Percentiles rank a stretch among this genome's conserved stretches.
phyloP scores from a whole-genome alignment of 2,797 vertebrate species.

The Limosa lapponica region DNA sequence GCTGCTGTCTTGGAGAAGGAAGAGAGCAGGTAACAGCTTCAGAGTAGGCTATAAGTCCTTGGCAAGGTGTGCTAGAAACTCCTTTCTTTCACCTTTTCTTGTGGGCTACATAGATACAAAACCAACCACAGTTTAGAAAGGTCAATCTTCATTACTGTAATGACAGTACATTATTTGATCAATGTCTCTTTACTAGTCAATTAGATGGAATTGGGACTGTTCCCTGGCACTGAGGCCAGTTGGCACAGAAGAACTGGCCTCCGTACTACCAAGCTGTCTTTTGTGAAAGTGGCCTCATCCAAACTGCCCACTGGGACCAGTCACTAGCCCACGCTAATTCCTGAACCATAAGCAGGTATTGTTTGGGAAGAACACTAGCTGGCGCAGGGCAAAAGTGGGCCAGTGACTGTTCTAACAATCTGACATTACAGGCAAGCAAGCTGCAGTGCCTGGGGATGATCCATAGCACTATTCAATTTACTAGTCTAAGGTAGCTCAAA shows the following conservation, averaged over 20 bases:
- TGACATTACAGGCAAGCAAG: not conserved
- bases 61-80: not conserved
- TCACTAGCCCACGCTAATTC: not conserved
- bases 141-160: not conserved
- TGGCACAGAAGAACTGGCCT: not conserved
- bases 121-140: not conserved
- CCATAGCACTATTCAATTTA: not conserved
- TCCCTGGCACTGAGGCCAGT: not conserved
- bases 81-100: not conserved
- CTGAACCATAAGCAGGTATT: not conserved
- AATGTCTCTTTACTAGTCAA: not conserved
- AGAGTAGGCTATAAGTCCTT: not conserved
- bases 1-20: not conserved
- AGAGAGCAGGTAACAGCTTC: not conserved
- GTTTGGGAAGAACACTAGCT: not conserved
- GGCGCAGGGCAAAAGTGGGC: not conserved
- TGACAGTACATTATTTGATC: not conserved
- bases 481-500: not conserved
- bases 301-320: not conserved
- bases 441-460: not conserved
- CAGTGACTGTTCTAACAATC: not conserved
- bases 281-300: not conserved
- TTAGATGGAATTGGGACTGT: not conserved
- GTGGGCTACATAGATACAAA: not conserved
- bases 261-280: not conserved